phyloP scores from a whole-genome alignment of 2,888 invertebrate species.

The Blastobasis lacticolella region DNA sequence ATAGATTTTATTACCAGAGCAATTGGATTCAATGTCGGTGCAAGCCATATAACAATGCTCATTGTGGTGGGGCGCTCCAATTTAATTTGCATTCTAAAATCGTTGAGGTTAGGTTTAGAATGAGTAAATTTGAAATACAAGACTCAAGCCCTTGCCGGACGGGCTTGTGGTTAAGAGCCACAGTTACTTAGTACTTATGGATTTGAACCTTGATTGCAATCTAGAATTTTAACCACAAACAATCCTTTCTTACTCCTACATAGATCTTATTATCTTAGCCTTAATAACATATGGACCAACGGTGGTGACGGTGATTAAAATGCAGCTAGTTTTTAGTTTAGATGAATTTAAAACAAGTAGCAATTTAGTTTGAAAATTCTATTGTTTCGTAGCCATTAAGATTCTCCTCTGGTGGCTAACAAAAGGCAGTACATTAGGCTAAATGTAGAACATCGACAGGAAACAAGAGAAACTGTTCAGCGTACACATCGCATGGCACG shows the following conservation, averaged over 20 bases:
- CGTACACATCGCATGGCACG: conserved; percentile 34
- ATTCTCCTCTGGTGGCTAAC: conserved; percentile 25
- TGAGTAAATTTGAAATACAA: conserved; percentile 21
- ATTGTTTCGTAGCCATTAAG: conserved; percentile 18
- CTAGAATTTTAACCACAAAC: conserved; percentile 11
- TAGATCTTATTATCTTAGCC: no score
- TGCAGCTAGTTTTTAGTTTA: conserved; percentile 2
- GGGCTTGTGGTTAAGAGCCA: conserved; percentile 40
- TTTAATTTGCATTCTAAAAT: conserved; percentile 28
- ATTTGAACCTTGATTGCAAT: conserved; percentile 18
- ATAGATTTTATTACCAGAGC: conserved; percentile 60
- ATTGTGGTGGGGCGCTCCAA: conserved; percentile 26
- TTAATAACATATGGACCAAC: no score
- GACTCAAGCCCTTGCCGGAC: conserved; percentile 28
- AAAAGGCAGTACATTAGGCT: conserved; percentile 32
- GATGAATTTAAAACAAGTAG: neutral
- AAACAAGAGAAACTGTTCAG: conserved; percentile 44
- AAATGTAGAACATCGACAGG: conserved; percentile 41
- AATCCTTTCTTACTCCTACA: no score
- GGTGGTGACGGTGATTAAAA: no score
- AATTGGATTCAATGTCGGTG: conserved; percentile 62
- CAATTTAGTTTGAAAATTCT: neutral
- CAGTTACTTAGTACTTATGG: conserved; percentile 26
- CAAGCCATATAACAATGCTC: conserved; percentile 39
- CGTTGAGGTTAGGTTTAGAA: conserved; percentile 31